Base-by-base conservation (phyloP, 1,140 invertebrate genomes). In the Mactra quadrangularis region DNA sequence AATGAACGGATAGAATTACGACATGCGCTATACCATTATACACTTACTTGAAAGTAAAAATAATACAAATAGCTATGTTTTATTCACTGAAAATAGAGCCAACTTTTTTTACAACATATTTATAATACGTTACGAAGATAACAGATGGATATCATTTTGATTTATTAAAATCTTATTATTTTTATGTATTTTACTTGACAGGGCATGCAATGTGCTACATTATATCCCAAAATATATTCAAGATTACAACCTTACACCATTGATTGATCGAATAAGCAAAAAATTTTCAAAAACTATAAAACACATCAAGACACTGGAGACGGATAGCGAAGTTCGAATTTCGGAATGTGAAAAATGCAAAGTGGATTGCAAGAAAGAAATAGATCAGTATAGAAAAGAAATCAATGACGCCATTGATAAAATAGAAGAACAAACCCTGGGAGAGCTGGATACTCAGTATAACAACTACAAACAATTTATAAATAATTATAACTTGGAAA, bases 211-310 rank as follows among this genome's bases (percentile, higher is more conserved):
- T 15, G 57, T 15, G 7, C 31, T 60, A 4, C 57, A 60, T 3
- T 60, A 60, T 31, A 60, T 60, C 3, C 57, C 57, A 4, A 31
- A 60, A 15, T 33, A 60, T 13, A n/a, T 60, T 33, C 27, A 60
- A 35, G n/a, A 2, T 6, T 33, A 3, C 2, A 17, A 17, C 29
- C 29, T n/a, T 15, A 31, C 57, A 33, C 27, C 15, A 29, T 15
- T 6, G 9, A 27, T 6, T 19, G 33, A 35, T 11, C 4, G 19
- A 27, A 60, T 60, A 13, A 60, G 27, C 7, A 57, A 33, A 15
- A 15, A 60, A 60, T 7, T 60, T 15, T 7, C 19, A 27, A 60
- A 35, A 3, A 29, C 57, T 15, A 60, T 60, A 2, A 17, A 6
- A 11, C 11, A 9, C 29, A 6, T 60, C 2, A n/a, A 60, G 17